Base-by-base conservation (phyloP, 1,140 invertebrate species). In the Drosophila nebulosa region DNA sequence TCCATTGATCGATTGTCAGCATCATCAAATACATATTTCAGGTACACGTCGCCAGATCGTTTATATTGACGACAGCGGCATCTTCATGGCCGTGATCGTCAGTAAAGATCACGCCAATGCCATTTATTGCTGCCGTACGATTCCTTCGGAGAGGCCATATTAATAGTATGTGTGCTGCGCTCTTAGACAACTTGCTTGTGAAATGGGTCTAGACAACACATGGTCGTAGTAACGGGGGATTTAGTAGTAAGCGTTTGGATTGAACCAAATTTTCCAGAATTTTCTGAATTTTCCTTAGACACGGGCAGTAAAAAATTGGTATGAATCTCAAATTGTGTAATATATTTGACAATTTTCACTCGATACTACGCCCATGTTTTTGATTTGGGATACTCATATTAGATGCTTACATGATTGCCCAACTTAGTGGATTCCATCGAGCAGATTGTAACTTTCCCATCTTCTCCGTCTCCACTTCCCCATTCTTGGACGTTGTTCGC, bases 21-120 rank as follows among this genome's bases (percentile, higher is more conserved):
- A 72, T 71, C 81, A 78, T 85, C 81, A 86, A 84, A 85, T 86
- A 85, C 77, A 85, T 85, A 80, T 85, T 74, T 80, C 69, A 80
- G 36, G 66, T 70, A 55, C 61, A 65, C 52, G 14, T 32, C 18
- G n/a, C 39, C 10, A 14, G 12, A 39, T 22, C n/a, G 32, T 24
- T 36, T 22, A 16, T 21, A 27, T 9, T 21, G 39, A 36, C 51
- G 53, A 51, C 64, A 56, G 32, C 63, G 68, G 73, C 72, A 78
- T 69, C 81, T 80, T 86, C 74, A 85, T 74, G 79, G 64, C 58
- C 62, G 39, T 39, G 70, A 74, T 81, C 61, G 78, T 66, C 70
- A 74, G 74, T 80, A 77, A 77, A 79, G 78, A 77, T 74, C 69
- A 69, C 59, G 36, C 59, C 62, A 39, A 67, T 64, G 69, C 64